Percentiles rank a stretch among this genome's conserved stretches.
Evolutionary conservation across 2,797 vertebrate species (phyloP).

Genomic region (Brachymystax lenok): DNA sequence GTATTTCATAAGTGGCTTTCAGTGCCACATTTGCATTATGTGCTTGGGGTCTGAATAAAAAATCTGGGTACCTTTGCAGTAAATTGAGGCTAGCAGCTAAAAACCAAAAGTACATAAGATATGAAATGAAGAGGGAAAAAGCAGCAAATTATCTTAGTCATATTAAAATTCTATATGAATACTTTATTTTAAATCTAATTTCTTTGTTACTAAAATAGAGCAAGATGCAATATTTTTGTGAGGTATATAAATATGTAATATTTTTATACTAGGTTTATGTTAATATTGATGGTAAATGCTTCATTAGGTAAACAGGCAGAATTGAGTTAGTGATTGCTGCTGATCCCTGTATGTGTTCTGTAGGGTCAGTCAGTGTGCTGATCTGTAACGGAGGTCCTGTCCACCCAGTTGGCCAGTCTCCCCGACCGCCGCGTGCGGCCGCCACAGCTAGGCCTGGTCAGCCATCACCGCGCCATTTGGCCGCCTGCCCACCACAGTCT

Average conservation of each 20-base stretch:
- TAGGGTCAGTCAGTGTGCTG: slow-evolving; percentile 73
- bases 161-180: neutral
- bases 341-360: slow-evolving; percentile 67
- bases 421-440: slow-evolving; percentile 66
- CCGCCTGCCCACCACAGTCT: slow-evolving; percentile 65
- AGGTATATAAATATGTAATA: neutral
- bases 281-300: neutral
- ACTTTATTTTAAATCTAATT: neutral
- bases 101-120: slow-evolving; percentile 75
- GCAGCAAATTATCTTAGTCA: neutral
- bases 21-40: slow-evolving; percentile 98
- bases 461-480: slow-evolving; percentile 74
- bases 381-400: slow-evolving; percentile 76
- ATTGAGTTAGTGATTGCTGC: slow-evolving; percentile 21
- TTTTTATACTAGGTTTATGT: neutral
- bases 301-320: slow-evolving; percentile 44
- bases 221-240: slow-evolving; percentile 21
- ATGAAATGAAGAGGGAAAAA: slow-evolving; percentile 66
- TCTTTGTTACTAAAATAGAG: neutral
- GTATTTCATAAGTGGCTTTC: slow-evolving; percentile 98
- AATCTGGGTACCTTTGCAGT: slow-evolving; percentile 91
- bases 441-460: slow-evolving; percentile 67
- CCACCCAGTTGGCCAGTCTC: slow-evolving; percentile 71
- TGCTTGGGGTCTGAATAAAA: slow-evolving; percentile 96
- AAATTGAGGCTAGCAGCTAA: slow-evolving; percentile 87